Evolutionary conservation across 1,140 invertebrate species (phyloP).

Genomic region (Listronotus oregonensis): DNA sequence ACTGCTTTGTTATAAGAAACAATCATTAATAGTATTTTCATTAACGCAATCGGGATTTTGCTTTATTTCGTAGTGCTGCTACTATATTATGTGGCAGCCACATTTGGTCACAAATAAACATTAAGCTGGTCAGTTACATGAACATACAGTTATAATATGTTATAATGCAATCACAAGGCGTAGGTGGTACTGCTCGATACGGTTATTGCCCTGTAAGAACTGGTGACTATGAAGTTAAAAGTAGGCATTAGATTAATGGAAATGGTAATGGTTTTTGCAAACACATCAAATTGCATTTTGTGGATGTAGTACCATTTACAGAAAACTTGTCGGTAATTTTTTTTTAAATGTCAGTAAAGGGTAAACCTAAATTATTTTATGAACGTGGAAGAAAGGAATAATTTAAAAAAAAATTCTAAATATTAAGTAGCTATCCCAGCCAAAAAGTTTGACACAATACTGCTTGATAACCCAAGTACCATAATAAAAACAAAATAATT

Average conservation of each 20-base stretch:
- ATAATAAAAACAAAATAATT: too few relatives aligned
- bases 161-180: slow-evolving; percentile 28
- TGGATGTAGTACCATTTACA: slow-evolving; percentile 11
- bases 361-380: too few relatives aligned
- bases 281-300: slow-evolving; percentile 4
- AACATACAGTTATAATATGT: slow-evolving; percentile 26
- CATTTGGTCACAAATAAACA: slow-evolving; percentile 30
- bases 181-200: slow-evolving; percentile 28
- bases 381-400: too few relatives aligned
- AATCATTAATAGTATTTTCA: slow-evolving; percentile 7
- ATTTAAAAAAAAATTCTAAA: too few relatives aligned
- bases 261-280: slow-evolving; percentile 24
- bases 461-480: too few relatives aligned
- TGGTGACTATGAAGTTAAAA: slow-evolving; percentile 26
- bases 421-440: too few relatives aligned
- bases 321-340: not conserved
- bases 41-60: slow-evolving; percentile 13
- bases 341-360: too few relatives aligned
- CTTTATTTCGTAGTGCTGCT: slow-evolving; percentile 6
- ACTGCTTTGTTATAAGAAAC: too few relatives aligned
- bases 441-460: too few relatives aligned
- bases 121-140: slow-evolving; percentile 33
- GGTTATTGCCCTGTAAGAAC: slow-evolving; percentile 27
- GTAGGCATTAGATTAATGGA: slow-evolving; percentile 26
- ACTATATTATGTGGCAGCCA: slow-evolving; percentile 5